Conservation (phyloP, 2,888 invertebrate genomes). For the Cantharis flavilabris region DNA sequence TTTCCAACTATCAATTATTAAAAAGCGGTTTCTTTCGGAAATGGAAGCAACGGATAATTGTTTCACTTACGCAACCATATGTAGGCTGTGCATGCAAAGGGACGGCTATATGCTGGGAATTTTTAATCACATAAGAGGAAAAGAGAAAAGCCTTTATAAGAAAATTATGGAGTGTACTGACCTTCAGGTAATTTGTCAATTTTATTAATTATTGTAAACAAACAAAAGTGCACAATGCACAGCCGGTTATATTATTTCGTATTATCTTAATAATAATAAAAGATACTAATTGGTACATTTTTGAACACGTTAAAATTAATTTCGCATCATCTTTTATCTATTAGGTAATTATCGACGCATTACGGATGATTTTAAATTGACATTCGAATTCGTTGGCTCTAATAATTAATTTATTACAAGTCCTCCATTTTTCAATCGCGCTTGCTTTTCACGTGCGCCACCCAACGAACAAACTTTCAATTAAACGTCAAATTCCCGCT, state of each 20-base stretch:
- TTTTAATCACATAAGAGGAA: slow-evolving; percentile 61
- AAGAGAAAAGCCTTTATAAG: slow-evolving; percentile 54
- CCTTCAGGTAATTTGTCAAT: slow-evolving; percentile 48
- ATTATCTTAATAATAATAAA: too few relatives aligned
- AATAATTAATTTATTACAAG: background rate
- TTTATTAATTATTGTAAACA: background rate
- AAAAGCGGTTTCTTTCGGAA: slow-evolving; percentile 26
- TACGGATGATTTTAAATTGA: background rate
- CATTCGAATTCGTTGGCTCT: background rate
- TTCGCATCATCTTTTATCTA: background rate
- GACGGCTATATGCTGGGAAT: slow-evolving; percentile 67
- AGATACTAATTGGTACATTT: background rate
- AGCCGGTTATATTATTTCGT: background rate
- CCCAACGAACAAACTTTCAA: background rate
- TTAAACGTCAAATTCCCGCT: background rate
- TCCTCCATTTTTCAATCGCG: background rate
- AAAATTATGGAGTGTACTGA: slow-evolving; percentile 56
- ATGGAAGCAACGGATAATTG: slow-evolving; percentile 54
- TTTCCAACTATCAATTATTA: background rate
- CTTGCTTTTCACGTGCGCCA: background rate
- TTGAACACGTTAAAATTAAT: background rate
- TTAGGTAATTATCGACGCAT: background rate
- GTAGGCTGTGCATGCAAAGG: slow-evolving; percentile 69
- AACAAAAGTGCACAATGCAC: background rate
- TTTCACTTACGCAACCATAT: slow-evolving; percentile 66